Evolutionary conservation across 2,888 invertebrate genomes (phyloP).

Genomic region (Stenodema calcarata): DNA sequence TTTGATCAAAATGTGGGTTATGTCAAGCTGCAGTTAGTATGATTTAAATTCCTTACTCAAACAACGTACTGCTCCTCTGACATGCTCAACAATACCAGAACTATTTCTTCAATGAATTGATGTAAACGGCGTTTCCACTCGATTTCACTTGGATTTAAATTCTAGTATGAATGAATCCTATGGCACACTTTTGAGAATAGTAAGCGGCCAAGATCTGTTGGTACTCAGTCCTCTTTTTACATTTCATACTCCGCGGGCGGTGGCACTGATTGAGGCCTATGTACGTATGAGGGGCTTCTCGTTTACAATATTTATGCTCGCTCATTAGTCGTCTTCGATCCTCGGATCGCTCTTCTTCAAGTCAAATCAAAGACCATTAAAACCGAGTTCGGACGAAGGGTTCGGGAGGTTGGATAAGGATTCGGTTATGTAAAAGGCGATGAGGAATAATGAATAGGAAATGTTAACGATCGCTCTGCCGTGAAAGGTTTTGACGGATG

Average conservation of each 20-base stretch:
- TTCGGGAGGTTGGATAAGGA: neutral
- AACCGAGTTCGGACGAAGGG: neutral
- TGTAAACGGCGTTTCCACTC: no score
- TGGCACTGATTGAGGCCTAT: neutral
- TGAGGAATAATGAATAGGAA: slow-evolving; percentile 15
- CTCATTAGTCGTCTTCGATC: neutral
- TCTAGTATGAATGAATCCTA: no score
- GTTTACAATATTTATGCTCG: neutral
- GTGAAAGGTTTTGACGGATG: slow-evolving; percentile 21
- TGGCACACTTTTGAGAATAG: no score
- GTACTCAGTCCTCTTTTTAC: no score
- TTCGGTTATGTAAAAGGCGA: neutral
- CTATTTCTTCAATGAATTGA: no score
- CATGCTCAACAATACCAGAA: no score
- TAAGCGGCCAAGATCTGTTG: no score
- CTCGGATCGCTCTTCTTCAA: slow-evolving; percentile 12
- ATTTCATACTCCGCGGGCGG: neutral
- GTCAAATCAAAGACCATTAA: slow-evolving; percentile 10
- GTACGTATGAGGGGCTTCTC: neutral
- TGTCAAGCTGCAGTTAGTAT: no score
- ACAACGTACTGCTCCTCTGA: no score
- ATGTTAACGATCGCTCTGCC: neutral
- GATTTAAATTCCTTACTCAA: no score
- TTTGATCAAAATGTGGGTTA: no score
- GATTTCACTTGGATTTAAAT: no score